Conservation (phyloP, 2,888 invertebrate species). For the Polymixis flavicincta region DNA sequence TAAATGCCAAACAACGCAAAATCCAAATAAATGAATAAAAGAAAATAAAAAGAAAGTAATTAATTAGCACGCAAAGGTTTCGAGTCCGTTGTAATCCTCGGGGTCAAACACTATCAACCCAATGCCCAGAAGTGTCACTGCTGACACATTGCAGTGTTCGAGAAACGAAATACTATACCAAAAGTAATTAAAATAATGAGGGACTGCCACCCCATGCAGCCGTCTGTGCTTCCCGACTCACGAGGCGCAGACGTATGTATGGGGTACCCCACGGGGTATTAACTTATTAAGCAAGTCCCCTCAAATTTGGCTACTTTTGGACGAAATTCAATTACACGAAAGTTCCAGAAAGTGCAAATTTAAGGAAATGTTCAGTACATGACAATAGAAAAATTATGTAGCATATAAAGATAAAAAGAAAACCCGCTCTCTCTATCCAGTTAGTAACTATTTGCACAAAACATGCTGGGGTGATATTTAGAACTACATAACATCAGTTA, state of each 20-base stretch:
- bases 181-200: conserved; percentile 45
- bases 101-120: background rate
- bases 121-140: background rate
- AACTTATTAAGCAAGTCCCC: conserved; percentile 20
- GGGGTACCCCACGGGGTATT: conserved; percentile 15
- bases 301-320: background rate
- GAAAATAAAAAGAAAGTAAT: background rate
- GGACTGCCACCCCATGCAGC: conserved; percentile 11
- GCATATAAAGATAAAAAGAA: background rate
- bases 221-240: background rate
- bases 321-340: background rate
- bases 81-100: background rate
- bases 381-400: background rate
- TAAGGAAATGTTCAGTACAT: background rate
- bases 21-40: too few species aligned
- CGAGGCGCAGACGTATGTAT: too few species aligned
- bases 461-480: background rate
- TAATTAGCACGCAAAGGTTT: background rate
- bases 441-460: background rate
- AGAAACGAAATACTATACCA: conserved; percentile 32
- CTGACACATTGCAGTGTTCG: conserved; percentile 14
- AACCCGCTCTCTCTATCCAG: background rate
- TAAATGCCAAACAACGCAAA: too few species aligned
- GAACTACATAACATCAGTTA: background rate
- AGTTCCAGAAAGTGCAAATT: background rate